phyloP scores from a whole-genome alignment of 23 tunicate species.

The Styela plicata region DNA sequence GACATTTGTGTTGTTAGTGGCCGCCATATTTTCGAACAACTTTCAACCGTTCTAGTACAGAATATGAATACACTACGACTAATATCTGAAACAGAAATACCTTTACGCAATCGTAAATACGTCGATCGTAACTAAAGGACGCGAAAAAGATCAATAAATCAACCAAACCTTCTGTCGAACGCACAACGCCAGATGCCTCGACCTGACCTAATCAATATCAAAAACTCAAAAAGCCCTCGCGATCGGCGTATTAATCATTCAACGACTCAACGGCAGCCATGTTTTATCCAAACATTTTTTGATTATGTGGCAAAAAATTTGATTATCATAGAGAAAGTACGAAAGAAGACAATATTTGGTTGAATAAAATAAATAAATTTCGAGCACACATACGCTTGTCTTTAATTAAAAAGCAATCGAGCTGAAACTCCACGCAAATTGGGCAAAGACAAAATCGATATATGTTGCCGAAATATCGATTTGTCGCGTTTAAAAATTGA shows the following conservation, averaged over 20 bases:
- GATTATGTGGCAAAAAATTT: too few relatives aligned
- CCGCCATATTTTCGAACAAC: background rate
- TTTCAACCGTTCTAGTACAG: background rate
- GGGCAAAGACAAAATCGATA: background rate
- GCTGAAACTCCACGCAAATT: background rate
- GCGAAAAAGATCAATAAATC: background rate
- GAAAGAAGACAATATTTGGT: too few relatives aligned
- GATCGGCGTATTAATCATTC: background rate
- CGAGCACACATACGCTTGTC: too few relatives aligned
- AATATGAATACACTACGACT: background rate
- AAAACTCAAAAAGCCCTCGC: background rate
- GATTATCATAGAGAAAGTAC: too few relatives aligned
- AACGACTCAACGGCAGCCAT: background rate
- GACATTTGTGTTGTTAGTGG: conserved; percentile 53
- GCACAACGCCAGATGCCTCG: background rate
- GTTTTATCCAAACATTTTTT: background rate
- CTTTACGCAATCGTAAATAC: background rate
- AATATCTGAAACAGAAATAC: background rate
- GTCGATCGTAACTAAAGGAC: background rate
- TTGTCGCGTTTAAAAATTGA: background rate
- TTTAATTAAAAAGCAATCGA: background rate
- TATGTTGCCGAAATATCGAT: background rate
- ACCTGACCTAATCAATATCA: background rate
- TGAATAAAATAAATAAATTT: too few relatives aligned
- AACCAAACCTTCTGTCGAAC: background rate